Percentiles rank a stretch among this genome's conserved stretches.
phyloP scores from a whole-genome alignment of 2,113 vertebrate species.

The Xenopus laevis region DNA sequence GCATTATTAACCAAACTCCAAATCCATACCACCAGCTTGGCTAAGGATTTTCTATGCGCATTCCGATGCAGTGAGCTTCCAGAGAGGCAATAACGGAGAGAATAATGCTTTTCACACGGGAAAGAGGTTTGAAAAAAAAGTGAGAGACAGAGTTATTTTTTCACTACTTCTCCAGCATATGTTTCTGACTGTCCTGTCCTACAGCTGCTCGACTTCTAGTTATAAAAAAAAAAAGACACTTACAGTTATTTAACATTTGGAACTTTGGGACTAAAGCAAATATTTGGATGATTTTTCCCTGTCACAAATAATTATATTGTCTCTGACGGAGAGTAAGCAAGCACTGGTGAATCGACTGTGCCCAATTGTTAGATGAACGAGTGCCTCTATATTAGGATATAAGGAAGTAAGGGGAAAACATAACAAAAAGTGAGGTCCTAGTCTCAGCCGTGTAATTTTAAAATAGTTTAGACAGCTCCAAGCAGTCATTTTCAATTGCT shows the following conservation, averaged over 20 bases:
- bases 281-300: not conserved
- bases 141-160: conserved; percentile 16
- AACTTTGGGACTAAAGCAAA: not conserved
- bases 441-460: too few relatives aligned
- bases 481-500: too few relatives aligned
- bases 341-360: too few relatives aligned
- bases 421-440: too few relatives aligned
- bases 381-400: too few relatives aligned
- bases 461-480: too few relatives aligned
- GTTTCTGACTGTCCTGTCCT: conserved; percentile 22
- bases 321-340: too few relatives aligned
- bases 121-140: conserved; percentile 22
- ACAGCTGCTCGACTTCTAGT: conserved; percentile 17
- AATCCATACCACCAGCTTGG: conserved; percentile 42
- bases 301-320: not conserved
- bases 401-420: too few relatives aligned
- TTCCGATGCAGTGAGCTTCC: conserved; percentile 38
- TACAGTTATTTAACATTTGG: not conserved
- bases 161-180: conserved; percentile 17
- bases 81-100: conserved; percentile 11
- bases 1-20: conserved; percentile 37
- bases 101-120: conserved; percentile 38
- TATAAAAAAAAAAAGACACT: not conserved
- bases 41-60: conserved; percentile 36
- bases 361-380: too few relatives aligned